Conservation (phyloP, 1,140 invertebrate species). For the Psix sp. region DNA sequence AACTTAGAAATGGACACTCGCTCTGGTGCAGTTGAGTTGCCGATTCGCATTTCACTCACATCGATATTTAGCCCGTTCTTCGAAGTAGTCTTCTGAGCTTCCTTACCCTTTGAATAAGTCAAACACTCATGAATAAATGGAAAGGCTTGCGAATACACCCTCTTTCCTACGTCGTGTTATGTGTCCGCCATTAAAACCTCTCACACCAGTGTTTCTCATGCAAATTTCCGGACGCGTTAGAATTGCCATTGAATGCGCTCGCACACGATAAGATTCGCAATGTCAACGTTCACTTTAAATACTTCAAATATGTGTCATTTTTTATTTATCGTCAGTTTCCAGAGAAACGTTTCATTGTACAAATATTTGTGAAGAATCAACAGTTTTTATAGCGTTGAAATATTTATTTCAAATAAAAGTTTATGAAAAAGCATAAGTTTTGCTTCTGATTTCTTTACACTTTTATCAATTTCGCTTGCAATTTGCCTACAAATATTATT, state of each 20-base stretch:
- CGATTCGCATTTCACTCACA: slow-evolving; percentile 63
- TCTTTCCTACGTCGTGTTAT: slow-evolving; percentile 28
- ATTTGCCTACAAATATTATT: too few relatives aligned
- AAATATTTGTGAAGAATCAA: too few relatives aligned
- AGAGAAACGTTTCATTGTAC: too few relatives aligned
- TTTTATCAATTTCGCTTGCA: too few relatives aligned
- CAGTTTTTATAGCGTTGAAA: too few relatives aligned
- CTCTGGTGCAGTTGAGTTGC: slow-evolving; percentile 35
- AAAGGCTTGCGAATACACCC: slow-evolving; percentile 46
- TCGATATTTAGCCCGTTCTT: slow-evolving; percentile 62
- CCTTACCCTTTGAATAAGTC: slow-evolving; percentile 70
- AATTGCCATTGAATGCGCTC: slow-evolving; percentile 19
- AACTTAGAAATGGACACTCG: slow-evolving; percentile 46
- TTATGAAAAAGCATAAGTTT: too few relatives aligned
- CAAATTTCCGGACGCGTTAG: slow-evolving; percentile 30
- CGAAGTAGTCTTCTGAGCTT: slow-evolving; percentile 52
- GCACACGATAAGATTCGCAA: slow-evolving; percentile 8
- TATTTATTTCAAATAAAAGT: too few relatives aligned
- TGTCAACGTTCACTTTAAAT: slow-evolving; percentile 3
- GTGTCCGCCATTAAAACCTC: slow-evolving; percentile 38
- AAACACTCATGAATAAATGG: slow-evolving; percentile 73
- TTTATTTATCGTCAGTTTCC: too few relatives aligned
- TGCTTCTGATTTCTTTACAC: too few relatives aligned
- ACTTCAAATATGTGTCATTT: too few relatives aligned
- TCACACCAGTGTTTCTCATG: slow-evolving; percentile 35